Evolutionary conservation across 2,888 invertebrate genomes (phyloP).

Genomic region (Cistogaster globosa): DNA sequence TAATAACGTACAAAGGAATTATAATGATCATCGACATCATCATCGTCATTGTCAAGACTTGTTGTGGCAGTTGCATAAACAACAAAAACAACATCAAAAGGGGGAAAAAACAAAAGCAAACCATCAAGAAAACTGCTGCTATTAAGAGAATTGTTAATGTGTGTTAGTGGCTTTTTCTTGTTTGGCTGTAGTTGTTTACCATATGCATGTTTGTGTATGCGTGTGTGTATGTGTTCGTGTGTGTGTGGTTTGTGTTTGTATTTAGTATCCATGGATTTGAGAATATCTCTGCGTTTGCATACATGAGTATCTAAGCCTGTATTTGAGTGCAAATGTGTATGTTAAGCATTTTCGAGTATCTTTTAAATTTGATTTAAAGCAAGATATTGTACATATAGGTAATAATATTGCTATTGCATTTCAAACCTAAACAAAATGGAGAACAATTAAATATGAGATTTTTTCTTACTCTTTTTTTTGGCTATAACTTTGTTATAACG

Average conservation of each 20-base stretch:
- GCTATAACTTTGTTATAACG: conserved; percentile 9
- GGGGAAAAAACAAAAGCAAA: conserved; percentile 50
- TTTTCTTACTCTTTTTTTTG: conserved; percentile 37
- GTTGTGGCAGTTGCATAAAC: conserved; percentile 67
- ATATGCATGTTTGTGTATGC: neutral
- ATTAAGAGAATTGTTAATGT: conserved; percentile 48
- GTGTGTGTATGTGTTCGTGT: conserved; percentile 8
- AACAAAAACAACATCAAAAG: conserved; percentile 47
- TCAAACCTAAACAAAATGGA: conserved; percentile 70
- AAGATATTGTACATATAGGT: conserved; percentile 50
- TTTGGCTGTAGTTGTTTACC: conserved; percentile 1
- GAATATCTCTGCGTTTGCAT: conserved; percentile 23
- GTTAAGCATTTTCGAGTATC: conserved; percentile 66
- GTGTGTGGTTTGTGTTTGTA: no score
- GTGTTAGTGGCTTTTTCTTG: conserved; percentile 58
- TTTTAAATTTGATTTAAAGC: conserved; percentile 70
- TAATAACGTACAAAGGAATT: conserved; percentile 68
- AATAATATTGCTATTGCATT: conserved; percentile 66
- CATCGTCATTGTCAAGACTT: conserved; percentile 57
- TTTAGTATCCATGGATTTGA: conserved; percentile 21
- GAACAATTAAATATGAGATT: conserved; percentile 70
- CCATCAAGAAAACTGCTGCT: conserved; percentile 51
- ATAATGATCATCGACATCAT: conserved; percentile 56
- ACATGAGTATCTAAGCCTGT: conserved; percentile 21
- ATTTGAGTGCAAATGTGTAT: conserved; percentile 46